phyloP scores from a whole-genome alignment of 2,113 vertebrate species.

The Plectropomus leopardus region DNA sequence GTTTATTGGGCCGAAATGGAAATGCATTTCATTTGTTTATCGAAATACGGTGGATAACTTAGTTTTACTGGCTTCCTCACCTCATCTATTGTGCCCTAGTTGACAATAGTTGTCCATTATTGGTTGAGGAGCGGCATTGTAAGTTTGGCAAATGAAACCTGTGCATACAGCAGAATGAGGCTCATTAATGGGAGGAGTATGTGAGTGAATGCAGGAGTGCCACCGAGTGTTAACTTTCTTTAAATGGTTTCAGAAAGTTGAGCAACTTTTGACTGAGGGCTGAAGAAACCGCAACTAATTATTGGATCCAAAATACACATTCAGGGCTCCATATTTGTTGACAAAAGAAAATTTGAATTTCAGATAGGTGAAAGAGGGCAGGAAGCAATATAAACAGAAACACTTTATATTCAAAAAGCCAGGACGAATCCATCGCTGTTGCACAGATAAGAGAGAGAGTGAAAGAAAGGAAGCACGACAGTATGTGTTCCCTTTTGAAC shows the following conservation, averaged over 20 bases:
- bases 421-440: slow-evolving; percentile 16
- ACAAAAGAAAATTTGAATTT: slow-evolving; percentile 3
- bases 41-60: slow-evolving; percentile 34
- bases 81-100: slow-evolving; percentile 47
- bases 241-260: slow-evolving; percentile 37
- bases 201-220: slow-evolving; percentile 7
- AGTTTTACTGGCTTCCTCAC: slow-evolving; percentile 42
- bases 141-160: slow-evolving; percentile 55
- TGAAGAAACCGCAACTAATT: slow-evolving; percentile 14
- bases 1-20: slow-evolving; percentile 47
- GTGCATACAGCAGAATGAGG: slow-evolving; percentile 31
- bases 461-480: not conserved
- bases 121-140: slow-evolving; percentile 53
- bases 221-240: slow-evolving; percentile 11
- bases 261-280: slow-evolving; percentile 27
- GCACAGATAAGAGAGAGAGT: slow-evolving; percentile 21
- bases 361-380: slow-evolving; percentile 16
- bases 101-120: slow-evolving; percentile 56
- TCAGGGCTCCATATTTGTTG: slow-evolving; percentile 33
- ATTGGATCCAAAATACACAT: slow-evolving; percentile 33
- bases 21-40: slow-evolving; percentile 56
- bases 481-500: slow-evolving; percentile 19
- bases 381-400: slow-evolving; percentile 34
- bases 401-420: slow-evolving; percentile 28
- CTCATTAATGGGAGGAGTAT: slow-evolving; percentile 32